Percentiles rank a stretch among this genome's conserved stretches.
phyloP scores from a whole-genome alignment of 2,888 invertebrate genomes.

The Bursaphelenchus okinawaensis region DNA sequence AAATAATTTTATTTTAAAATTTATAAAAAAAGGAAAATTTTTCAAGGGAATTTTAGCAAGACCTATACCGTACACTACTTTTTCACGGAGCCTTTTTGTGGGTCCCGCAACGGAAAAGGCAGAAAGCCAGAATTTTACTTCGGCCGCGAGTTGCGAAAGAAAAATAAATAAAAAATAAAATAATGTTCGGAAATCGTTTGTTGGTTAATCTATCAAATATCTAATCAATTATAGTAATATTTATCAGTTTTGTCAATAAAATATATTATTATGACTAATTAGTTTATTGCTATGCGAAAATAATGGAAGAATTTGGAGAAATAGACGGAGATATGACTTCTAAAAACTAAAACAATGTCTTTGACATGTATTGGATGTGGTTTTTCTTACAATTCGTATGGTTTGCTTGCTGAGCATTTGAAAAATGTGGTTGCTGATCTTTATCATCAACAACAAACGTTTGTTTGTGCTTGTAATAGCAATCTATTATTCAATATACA shows the following conservation, averaged over 20 bases:
- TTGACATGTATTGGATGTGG: not conserved
- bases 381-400: not conserved
- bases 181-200: too few relatives aligned
- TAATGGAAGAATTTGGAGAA: too few relatives aligned
- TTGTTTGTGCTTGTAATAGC: not conserved
- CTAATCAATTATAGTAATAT: too few relatives aligned
- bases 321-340: too few relatives aligned
- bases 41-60: not conserved
- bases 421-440: not conserved
- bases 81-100: not conserved
- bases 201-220: too few relatives aligned
- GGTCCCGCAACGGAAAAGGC: not conserved
- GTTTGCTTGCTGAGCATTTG: not conserved
- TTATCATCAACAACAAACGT: not conserved
- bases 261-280: too few relatives aligned
- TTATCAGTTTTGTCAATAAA: too few relatives aligned
- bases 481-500: not conserved
- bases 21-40: conserved; percentile 3
- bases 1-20: too few relatives aligned
- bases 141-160: not conserved
- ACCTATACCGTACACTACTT: not conserved
- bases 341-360: too few relatives aligned
- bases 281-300: too few relatives aligned
- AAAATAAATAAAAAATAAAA: not conserved
- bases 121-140: not conserved